Evolutionary conservation across 1,140 invertebrate genomes (phyloP), one percentile per base, ranked within the genome.

Genomic region (Macrostomum lignano): DNA sequence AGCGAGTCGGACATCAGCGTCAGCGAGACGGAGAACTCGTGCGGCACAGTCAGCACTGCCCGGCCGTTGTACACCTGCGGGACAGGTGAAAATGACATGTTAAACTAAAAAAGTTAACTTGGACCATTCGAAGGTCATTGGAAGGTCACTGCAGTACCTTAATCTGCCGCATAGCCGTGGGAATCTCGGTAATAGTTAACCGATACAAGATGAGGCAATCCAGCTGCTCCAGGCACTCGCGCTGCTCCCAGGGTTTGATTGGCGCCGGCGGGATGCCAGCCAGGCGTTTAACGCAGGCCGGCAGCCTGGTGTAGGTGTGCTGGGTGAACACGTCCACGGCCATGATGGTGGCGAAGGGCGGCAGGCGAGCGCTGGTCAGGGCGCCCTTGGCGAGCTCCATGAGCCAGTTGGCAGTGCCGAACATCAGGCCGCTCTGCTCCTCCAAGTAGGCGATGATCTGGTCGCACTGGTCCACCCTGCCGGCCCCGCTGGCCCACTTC

Each of bases 261-360:
- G 26, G 23, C 17, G 14, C 15, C 6, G 21, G 11, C 3, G 21
- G 17, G 17, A 44, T 50, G 55, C 66, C 65, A 21, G 26, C 13
- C 4, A n/a, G 19, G 6, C 11, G 14, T 49, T 70, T 64, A 29
- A 96, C 88, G 42, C 82, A 88, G 11, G 76, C 67, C 2, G 86
- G 88, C 31, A 96, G 60, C 14, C 84, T 65, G 35, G 74, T 73
- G 42, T 65, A 67, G 13, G 58, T 61, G 24, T 84, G 84, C 14
- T 81, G 73, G 0, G 84, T 94, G 7, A 96, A 60, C n/a, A 94
- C 82, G 64, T 96, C 88, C 14, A 94, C 77, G 29, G 88, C 86
- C 42, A 81, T 78, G 14, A 84, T 81, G 46, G 96, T 74, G 49
- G 94, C 84, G 52, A 94, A 94, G 60, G 82, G 82, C 2, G 84